These are phyloP conservation scores for Meloidogyne exigua DNA, from an alignment of 1,140 invertebrate species.

Conservation along the genomic window DNA sequence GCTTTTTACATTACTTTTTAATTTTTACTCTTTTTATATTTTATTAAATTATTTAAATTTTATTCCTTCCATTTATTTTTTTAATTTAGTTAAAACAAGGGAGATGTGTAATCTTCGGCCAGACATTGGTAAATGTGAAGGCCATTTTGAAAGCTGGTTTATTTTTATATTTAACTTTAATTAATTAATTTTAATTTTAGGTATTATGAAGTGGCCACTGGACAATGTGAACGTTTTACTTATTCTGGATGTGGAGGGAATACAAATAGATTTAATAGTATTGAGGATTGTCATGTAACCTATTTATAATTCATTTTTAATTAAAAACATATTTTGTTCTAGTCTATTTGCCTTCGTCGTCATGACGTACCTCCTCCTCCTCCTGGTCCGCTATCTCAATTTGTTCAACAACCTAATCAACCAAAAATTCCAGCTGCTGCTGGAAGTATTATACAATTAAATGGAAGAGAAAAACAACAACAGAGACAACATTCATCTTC, in stretches of 20 bases:
- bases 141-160: slow-evolving; percentile 71
- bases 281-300: slow-evolving; percentile 76
- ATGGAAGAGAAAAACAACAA: neutral
- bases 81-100: slow-evolving; percentile 47
- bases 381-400: neutral
- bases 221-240: slow-evolving; percentile 63
- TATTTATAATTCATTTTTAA: slow-evolving; percentile 67
- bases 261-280: slow-evolving; percentile 77
- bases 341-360: slow-evolving; percentile 16
- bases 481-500: neutral
- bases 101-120: slow-evolving; percentile 58
- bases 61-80: neutral
- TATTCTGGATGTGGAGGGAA: slow-evolving; percentile 81
- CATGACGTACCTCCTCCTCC: slow-evolving; percentile 8
- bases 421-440: slow-evolving; percentile 14
- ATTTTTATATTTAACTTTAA: slow-evolving; percentile 64
- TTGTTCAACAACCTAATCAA: neutral
- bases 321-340: neutral
- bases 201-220: slow-evolving; percentile 57
- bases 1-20: slow-evolving; percentile 14
- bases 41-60: slow-evolving; percentile 7
- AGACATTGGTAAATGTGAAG: slow-evolving; percentile 57
- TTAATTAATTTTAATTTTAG: slow-evolving; percentile 15
- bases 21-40: slow-evolving; percentile 15
- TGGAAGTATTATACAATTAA: slow-evolving; percentile 18